These are phyloP conservation scores for Mohoua ochrocephala DNA, from an alignment of 2,113 vertebrate species.

Conservation along the genomic window DNA sequence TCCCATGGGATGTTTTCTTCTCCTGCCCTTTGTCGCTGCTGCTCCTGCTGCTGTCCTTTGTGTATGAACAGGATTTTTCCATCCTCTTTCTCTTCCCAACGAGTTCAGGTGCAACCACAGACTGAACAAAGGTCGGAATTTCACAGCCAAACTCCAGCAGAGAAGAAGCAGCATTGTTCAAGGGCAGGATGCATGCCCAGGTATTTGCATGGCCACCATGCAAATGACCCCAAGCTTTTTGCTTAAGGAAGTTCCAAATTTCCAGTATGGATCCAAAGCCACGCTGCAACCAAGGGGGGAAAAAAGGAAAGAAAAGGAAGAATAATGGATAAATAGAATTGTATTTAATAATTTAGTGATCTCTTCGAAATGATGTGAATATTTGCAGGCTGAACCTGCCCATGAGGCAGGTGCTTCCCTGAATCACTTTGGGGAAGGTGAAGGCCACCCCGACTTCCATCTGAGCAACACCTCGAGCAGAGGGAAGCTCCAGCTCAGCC, in stretches of 20 bases:
- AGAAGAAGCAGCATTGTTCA: neutral
- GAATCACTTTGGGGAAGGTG: neutral
- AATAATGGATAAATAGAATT: neutral
- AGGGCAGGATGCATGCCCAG: neutral
- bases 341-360: neutral
- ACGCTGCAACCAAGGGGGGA: rapidly evolving
- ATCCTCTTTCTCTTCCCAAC: neutral
- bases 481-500: neutral
- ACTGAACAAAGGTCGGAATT: neutral
- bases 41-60: neutral
- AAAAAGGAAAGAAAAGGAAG: neutral
- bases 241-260: slow-evolving; percentile 2
- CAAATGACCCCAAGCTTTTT: neutral
- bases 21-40: neutral
- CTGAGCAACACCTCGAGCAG: neutral
- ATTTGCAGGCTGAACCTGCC: neutral
- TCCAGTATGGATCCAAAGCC: neutral
- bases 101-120: neutral
- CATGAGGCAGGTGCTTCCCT: neutral
- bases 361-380: neutral
- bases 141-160: neutral
- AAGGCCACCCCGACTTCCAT: neutral
- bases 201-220: slow-evolving; percentile 16
- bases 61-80: neutral
- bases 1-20: neutral